Percentiles rank a stretch among this genome's conserved stretches.
Evolutionary conservation across 2,888 invertebrate genomes (phyloP).

Genomic region (Pseudolycoriella hygida): DNA sequence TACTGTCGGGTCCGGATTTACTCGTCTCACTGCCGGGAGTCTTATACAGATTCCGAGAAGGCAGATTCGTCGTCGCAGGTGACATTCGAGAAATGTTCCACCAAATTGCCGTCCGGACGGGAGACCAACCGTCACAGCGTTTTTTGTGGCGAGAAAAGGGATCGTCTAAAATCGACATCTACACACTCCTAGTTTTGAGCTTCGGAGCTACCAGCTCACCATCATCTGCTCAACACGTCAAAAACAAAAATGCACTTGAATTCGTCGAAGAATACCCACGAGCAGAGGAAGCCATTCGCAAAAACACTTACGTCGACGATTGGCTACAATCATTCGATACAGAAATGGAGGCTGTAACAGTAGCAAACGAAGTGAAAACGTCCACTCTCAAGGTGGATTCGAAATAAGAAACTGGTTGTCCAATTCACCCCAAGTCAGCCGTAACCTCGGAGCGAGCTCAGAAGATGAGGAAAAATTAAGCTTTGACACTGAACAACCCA

Average conservation of each 20-base stretch:
- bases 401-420: not conserved
- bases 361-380: not conserved
- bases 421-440: not conserved
- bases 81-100: too few relatives aligned
- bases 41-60: slow-evolving; percentile 11
- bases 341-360: not conserved
- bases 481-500: not conserved
- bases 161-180: not conserved
- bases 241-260: not conserved
- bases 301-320: too few relatives aligned
- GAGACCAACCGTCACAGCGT: slow-evolving; percentile 8
- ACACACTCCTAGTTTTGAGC: not conserved
- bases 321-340: not conserved
- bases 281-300: not conserved
- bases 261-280: not conserved
- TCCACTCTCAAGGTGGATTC: not conserved
- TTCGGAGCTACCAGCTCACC: too few relatives aligned
- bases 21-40: slow-evolving; percentile 10
- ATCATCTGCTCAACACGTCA: not conserved
- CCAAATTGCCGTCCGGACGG: slow-evolving; percentile 6
- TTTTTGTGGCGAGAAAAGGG: slow-evolving; percentile 9
- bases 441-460: not conserved
- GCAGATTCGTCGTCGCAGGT: slow-evolving; percentile 8
- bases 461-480: not conserved
- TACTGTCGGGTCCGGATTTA: too few relatives aligned